These are phyloP conservation scores for Escarpia spicata DNA, from an alignment of 2,888 invertebrate genomes.

Conservation along the genomic window DNA sequence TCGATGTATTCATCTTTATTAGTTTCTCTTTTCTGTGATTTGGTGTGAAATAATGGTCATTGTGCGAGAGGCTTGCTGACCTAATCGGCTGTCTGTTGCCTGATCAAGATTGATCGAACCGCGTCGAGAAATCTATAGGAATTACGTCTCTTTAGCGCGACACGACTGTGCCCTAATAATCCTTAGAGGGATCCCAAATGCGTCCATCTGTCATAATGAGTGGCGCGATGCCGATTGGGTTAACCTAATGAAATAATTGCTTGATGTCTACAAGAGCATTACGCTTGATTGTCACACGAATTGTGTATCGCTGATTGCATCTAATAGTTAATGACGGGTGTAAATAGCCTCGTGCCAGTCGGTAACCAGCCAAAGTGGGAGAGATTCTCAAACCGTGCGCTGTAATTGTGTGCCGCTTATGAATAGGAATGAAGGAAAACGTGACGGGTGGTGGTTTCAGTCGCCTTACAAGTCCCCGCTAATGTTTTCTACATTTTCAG, in stretches of 20 bases:
- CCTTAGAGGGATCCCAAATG: not conserved
- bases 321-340: conserved; percentile 3
- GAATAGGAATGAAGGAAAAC: not conserved
- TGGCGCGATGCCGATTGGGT: not conserved
- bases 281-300: not conserved
- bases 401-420: not conserved
- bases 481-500: too few species aligned
- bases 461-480: too few species aligned
- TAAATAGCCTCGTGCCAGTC: not conserved
- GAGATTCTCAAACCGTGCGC: not conserved
- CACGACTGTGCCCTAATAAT: not conserved
- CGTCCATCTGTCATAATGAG: not conserved
- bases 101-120: conserved; percentile 6
- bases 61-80: not conserved
- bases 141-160: conserved; percentile 1
- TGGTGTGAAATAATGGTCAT: conserved; percentile 16
- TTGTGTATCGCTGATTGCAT: not conserved
- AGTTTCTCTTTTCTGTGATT: conserved; percentile 11
- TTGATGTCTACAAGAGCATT: conserved; percentile 13
- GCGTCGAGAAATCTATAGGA: not conserved
- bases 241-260: conserved; percentile 12
- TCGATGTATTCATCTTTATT: conserved; percentile 16
- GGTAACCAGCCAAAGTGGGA: conserved; percentile 3
- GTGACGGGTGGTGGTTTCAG: not conserved
- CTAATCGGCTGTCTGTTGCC: not conserved